Conservation (phyloP, 1,140 invertebrate genomes). For the Papilio aristodemus region DNA sequence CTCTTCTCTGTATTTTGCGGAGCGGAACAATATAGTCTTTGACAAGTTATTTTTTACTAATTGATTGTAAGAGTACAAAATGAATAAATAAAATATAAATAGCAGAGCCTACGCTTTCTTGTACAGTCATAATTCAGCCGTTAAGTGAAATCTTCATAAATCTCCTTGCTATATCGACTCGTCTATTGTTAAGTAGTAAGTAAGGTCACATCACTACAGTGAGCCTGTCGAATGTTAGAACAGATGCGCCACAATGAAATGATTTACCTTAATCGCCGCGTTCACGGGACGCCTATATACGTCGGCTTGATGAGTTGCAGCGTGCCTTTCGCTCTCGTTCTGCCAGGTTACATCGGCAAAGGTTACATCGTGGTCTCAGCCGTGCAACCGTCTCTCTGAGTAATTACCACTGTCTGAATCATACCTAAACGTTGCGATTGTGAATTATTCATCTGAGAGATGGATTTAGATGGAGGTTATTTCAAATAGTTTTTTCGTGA, state of each 20-base stretch:
- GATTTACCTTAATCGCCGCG: conserved; percentile 25
- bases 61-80: too few relatives aligned
- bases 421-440: conserved; percentile 11
- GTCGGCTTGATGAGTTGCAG: conserved; percentile 19
- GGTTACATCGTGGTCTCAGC: conserved; percentile 23
- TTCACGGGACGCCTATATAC: conserved; percentile 20
- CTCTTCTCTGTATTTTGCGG: too few relatives aligned
- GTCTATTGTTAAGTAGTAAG: too few relatives aligned
- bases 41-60: too few relatives aligned
- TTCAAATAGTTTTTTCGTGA: conserved; percentile 4
- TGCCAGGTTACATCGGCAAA: conserved; percentile 32
- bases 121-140: too few relatives aligned
- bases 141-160: too few relatives aligned
- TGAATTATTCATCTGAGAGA: neutral
- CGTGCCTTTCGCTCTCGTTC: conserved; percentile 30
- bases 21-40: too few relatives aligned
- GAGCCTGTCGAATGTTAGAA: neutral
- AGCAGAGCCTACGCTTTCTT: too few relatives aligned
- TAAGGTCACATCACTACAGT: conserved; percentile 13
- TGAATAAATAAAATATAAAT: too few relatives aligned
- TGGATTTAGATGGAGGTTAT: neutral
- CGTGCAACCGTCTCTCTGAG: conserved; percentile 9
- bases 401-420: conserved; percentile 25
- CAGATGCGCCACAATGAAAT: conserved; percentile 27
- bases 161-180: too few relatives aligned